These are phyloP conservation scores for Gortyna flavago DNA, from an alignment of 2,888 invertebrate genomes.

Conservation along the genomic window DNA sequence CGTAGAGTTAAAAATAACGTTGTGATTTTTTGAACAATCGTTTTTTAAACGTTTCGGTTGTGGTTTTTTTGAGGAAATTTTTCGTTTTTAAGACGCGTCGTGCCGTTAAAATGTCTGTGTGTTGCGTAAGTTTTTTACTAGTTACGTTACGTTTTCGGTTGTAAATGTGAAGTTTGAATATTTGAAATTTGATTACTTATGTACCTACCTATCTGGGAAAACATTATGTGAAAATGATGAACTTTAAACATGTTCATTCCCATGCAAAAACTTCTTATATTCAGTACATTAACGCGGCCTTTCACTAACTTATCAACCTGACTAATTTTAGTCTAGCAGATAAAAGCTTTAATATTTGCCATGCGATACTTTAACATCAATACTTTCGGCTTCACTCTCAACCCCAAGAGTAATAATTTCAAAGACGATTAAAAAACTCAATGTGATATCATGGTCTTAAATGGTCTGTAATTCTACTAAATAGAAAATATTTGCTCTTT, in stretches of 20 bases:
- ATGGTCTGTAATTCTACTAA: background rate
- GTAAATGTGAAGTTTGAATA: constrained; percentile 57
- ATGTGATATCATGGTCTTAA: background rate
- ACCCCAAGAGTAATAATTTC: background rate
- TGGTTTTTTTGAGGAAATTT: constrained; percentile 65
- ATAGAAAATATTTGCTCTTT: background rate
- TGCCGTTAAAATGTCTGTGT: constrained; percentile 59
- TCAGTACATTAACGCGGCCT: constrained; percentile 27
- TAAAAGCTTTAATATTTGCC: constrained; percentile 52
- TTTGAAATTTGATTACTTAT: constrained; percentile 33
- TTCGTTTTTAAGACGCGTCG: constrained; percentile 52
- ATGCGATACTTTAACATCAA: constrained; percentile 25
- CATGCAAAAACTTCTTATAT: constrained; percentile 14
- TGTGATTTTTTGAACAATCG: constrained; percentile 68
- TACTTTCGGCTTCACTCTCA: background rate
- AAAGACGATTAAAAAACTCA: background rate
- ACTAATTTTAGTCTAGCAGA: constrained; percentile 22
- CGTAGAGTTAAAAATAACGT: constrained; percentile 62
- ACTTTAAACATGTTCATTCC: constrained; percentile 15
- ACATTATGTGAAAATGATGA: constrained; percentile 17
- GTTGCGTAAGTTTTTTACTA: constrained; percentile 52
- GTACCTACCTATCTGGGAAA: constrained; percentile 8
- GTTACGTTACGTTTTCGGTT: constrained; percentile 59
- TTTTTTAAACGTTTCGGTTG: constrained; percentile 75
- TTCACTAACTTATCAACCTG: constrained; percentile 27